A percentile compares a stretch with the other conserved stretches of the same genome.
Evolutionary conservation across 2,797 vertebrate genomes (phyloP).

Genomic region (Heteromormyrus szaboi): DNA sequence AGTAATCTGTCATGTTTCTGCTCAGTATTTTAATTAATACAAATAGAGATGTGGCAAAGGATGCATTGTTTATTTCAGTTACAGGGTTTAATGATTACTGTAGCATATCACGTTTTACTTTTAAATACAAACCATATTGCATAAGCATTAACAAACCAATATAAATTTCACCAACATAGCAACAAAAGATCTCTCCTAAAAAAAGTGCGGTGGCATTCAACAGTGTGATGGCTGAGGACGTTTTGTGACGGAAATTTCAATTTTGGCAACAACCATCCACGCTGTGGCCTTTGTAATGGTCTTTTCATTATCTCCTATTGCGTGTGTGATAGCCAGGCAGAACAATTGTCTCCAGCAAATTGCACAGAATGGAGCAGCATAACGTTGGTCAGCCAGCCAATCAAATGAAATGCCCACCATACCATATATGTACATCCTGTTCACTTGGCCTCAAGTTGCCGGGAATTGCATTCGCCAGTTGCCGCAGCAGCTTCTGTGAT

Average conservation of each 20-base stretch:
- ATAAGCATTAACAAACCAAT: background rate
- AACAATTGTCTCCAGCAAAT: constrained; percentile 18
- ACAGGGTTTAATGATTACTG: background rate
- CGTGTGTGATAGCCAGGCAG: constrained; percentile 14
- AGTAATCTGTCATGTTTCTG: background rate
- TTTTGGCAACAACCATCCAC: constrained; percentile 14
- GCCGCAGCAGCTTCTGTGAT: constrained; percentile 9
- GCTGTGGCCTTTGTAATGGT: background rate
- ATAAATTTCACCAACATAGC: background rate
- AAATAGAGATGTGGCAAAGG: background rate
- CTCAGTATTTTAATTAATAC: background rate
- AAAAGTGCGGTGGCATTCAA: background rate
- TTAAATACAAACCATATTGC: background rate
- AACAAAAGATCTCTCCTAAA: constrained; percentile 15
- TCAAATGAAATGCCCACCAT: background rate
- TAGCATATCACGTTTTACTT: background rate
- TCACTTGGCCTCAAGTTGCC: constrained; percentile 24
- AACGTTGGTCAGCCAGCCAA: constrained; percentile 21
- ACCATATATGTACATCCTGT: constrained; percentile 30
- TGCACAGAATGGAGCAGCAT: constrained; percentile 20
- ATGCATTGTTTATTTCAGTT: background rate
- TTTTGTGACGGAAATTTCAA: constrained; percentile 17
- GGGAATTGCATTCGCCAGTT: constrained; percentile 22
- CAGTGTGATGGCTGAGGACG: constrained; percentile 6
- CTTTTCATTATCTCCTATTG: constrained; percentile 24